Evolutionary conservation across 2,888 invertebrate genomes (phyloP), one percentile per base, ranked within the genome.

Genomic region (Tetropium fuscum): DNA sequence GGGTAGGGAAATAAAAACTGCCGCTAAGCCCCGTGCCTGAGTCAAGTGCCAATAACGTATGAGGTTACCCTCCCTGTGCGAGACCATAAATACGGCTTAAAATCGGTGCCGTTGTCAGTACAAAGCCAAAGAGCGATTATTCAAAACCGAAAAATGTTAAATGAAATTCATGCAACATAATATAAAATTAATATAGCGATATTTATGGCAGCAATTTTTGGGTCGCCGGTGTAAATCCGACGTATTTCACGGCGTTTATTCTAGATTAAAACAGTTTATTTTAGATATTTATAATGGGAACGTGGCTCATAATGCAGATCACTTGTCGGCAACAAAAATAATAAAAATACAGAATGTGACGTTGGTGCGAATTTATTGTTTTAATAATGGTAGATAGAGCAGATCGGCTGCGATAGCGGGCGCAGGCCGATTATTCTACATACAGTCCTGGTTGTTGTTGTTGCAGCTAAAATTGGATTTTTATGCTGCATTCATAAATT

Each of bases 251-350:
- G 74, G 77, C 80, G 79, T 81, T 81, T 80, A 81, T 81, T 81
- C 80, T 78, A 81, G 81, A 82, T 82, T 82, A 82, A 81, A 82
- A 81, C 82, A 81, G 81, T 82, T 81, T 81, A 82, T 82, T 82
- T 82, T 81, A 81, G 81, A 81, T 81, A 81, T 81, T 81, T 81
- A 81, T 81, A 81, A 81, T 81, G 80, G 80, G 74, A 72, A 74
- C 77, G 76, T 75, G 75, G 79, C 78, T 78, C 79, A 80, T 79
- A 80, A 80, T 80, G 81, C 80, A 80, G 81, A 82, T 82, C 81
- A 81, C 80, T 82, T 80, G 80, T 80, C 80, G 80, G 75, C 77
- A 71, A 70, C 69, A 74, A 79, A 79, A 80, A 80, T 79, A 81
- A 80, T 76, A 80, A 81, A 81, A 81, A 80, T 77, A 78, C 80